Evolutionary conservation across 2,113 vertebrate species (phyloP), one percentile per base, ranked within the genome.

Genomic region (Desmodus rotundus): DNA sequence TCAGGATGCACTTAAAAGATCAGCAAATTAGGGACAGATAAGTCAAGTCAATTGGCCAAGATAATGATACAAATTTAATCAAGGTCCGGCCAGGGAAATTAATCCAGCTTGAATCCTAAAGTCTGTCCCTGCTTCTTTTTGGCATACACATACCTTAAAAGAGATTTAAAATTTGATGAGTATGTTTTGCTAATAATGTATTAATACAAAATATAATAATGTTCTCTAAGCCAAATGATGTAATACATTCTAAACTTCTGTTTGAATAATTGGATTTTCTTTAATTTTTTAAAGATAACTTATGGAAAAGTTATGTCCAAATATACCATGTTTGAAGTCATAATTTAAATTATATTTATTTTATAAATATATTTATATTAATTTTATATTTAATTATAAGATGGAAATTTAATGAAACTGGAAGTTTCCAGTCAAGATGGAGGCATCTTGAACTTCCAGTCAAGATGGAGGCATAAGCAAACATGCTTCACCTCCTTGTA

Each of bases 1-100:
- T 91, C 47, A 97, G 28, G 89, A 86, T 78, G 16, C n/a, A 94
- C 47, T 86, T 92, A 70, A 80, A 91, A n/a, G 20, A 91, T 93
- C 43, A 83, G 80, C 54, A 95, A 88, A 81, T 28, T 96, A 50
- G 31, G 28, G 47, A 78, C 28, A 93, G 19, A 11, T 52, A 90
- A 45, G 52, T 82, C 56, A 94, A 91, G 73, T 70, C 54, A 92
- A 20, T 61, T 68, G 38, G 36, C 61, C 58, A 88, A 86, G 54
- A 58, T 77, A 92, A 90, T 85, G 31, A 80, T 45, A 77, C 52
- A 76, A 77, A 74, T 80, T 87, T 86, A 95, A 93, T 93, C 58
- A 85, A 91, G 33, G 20, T 76, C 80, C 41, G 73, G 14, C 13
- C 24, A 78, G 20, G 36, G 24, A 89, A 77, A 58, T 72, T 70